Evolutionary conservation across 2,888 invertebrate genomes (phyloP), one percentile per base, ranked within the genome.

Genomic region (Carterocephalus palaemon): DNA sequence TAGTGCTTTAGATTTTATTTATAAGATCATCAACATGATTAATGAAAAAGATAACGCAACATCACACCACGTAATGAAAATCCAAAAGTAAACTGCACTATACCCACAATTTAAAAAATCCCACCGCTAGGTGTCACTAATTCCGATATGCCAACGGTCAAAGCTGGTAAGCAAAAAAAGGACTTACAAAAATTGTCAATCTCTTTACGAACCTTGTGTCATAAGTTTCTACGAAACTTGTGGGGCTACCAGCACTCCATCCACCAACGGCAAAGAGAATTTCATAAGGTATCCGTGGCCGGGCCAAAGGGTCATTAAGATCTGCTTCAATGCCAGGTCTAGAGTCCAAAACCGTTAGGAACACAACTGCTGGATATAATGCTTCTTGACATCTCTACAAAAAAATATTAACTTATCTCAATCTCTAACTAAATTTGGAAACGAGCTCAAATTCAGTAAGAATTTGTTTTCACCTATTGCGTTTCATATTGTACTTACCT

Each of bases 191-290:
- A 19, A 12, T 3, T 36, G n/a, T n/a, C 4, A n/a, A 17, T 5
- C 4, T 22, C n/a, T 10, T 20, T 28, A 19, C 74, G 75, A 85
- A 93, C 80, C 94, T 91, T 23, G 92, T 91, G 61, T 92, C 92
- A 70, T 95, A 95, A 41, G 93, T 93, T 73, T 92, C 92, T 15
- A 93, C 89, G 60, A 93, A 93, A 75, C 91, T 93, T 0, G 94
- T 94, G 0, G 94, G 94, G 52, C 92, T 92, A n/a, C 94, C 94
- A n/a, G 92, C 89, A 67, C 92, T 88, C 95, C 95, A 95, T 1
- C 95, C 95, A 2, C 95, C 95, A 9, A 95, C 90, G 7, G 95
- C 93, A 70, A 95, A 95, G 6, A 95, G 85, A 57, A 93, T 89
- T 61, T 93, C 93, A 69, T 93, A 91, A 32, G 90, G 94, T 74